phyloP scores from a whole-genome alignment of 2,888 invertebrate genomes.

The Spodoptera littoralis region DNA sequence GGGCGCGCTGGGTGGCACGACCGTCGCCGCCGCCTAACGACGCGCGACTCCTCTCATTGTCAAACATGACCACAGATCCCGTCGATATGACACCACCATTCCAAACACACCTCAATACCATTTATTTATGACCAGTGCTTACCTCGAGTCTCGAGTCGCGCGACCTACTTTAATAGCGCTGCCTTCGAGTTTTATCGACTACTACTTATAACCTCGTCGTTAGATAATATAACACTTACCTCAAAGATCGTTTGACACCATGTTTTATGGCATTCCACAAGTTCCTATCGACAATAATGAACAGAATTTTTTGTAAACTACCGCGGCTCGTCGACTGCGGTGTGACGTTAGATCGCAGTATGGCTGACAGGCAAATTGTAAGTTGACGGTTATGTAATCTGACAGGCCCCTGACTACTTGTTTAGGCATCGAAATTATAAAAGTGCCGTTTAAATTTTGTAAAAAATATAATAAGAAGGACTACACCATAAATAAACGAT shows the following conservation, averaged over 20 bases:
- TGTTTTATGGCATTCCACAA: slow-evolving; percentile 73
- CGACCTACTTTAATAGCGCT: slow-evolving; percentile 68
- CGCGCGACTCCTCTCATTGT: slow-evolving; percentile 72
- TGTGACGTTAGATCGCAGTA: slow-evolving; percentile 21
- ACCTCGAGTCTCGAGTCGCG: slow-evolving; percentile 60
- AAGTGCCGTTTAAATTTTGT: slow-evolving; percentile 77
- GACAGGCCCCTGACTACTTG: slow-evolving; percentile 79
- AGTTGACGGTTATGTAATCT: slow-evolving; percentile 76
- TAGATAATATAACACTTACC: slow-evolving; percentile 69
- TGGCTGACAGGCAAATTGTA: slow-evolving; percentile 69
- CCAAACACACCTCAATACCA: slow-evolving; percentile 81
- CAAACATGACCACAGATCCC: slow-evolving; percentile 75
- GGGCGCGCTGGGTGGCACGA: slow-evolving; percentile 78
- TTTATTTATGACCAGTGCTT: slow-evolving; percentile 84
- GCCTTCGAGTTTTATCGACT: slow-evolving; percentile 76
- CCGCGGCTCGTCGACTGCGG: slow-evolving; percentile 2
- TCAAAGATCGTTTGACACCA: slow-evolving; percentile 75
- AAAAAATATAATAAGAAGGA: slow-evolving; percentile 72
- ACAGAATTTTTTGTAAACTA: slow-evolving; percentile 34
- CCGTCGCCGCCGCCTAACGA: slow-evolving; percentile 72
- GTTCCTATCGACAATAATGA: slow-evolving; percentile 63
- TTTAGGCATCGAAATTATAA: slow-evolving; percentile 78
- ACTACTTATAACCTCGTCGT: slow-evolving; percentile 68
- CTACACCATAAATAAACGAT: slow-evolving; percentile 82
- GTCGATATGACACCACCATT: slow-evolving; percentile 76